Evolutionary conservation across 2,888 invertebrate genomes (phyloP).

Genomic region (Smittia sp.): DNA sequence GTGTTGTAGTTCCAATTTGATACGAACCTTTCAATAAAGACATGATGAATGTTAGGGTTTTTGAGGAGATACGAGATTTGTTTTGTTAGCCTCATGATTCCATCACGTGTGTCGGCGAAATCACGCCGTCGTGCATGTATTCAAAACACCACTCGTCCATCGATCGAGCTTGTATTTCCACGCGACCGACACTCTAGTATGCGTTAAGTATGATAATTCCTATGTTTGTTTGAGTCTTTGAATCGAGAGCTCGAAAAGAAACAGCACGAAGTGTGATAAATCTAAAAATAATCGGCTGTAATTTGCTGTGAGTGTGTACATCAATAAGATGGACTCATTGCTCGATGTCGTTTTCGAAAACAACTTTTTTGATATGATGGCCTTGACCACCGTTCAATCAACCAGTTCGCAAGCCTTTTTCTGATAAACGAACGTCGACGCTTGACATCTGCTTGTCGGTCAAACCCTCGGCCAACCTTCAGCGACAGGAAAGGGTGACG

Average conservation of each 20-base stretch:
- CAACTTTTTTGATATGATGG: neutral
- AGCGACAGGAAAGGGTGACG: neutral
- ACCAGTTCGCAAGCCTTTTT: neutral
- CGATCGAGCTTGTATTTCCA: neutral
- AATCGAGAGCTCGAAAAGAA: neutral
- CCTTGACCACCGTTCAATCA: conserved; percentile 9
- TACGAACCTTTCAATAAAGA: neutral
- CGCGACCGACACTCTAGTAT: neutral
- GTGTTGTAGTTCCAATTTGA: neutral
- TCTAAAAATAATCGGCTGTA: conserved; percentile 1
- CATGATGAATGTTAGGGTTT: neutral
- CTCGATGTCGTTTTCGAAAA: neutral
- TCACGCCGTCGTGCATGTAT: neutral
- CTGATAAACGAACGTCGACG: neutral
- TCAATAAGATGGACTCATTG: neutral
- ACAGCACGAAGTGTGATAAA: conserved; percentile 3
- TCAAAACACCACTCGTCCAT: neutral
- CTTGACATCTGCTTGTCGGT: neutral
- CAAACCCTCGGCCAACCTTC: neutral
- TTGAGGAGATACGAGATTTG: neutral
- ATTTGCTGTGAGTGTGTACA: neutral
- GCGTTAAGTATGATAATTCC: neutral
- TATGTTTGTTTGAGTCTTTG: neutral
- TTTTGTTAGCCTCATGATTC: neutral
- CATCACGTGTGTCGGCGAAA: neutral